Percentiles rank a stretch among this genome's conserved stretches.
Conservation (phyloP, 2,797 vertebrate species). For the Melanotaenia parkinsoni region DNA sequence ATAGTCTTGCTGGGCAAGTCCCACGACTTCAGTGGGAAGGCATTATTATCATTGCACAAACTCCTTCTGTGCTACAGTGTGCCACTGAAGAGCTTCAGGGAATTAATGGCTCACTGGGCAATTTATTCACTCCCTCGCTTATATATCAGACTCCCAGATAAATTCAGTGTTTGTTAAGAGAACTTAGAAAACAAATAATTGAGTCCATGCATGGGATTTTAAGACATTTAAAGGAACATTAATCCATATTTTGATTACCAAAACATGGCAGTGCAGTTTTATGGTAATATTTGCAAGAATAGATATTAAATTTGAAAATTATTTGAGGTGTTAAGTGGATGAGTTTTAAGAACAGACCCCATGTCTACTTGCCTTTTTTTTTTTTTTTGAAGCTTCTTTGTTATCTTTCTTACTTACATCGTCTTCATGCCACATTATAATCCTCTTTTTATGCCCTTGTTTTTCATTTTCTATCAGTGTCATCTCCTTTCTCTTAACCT, state of each 20-base stretch:
- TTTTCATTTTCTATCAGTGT: conserved; percentile 27
- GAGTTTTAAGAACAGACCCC: neutral
- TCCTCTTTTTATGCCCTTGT: conserved; percentile 3
- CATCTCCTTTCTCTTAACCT: conserved; percentile 14
- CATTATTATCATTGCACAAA: conserved; percentile 22
- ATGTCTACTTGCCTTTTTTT: neutral
- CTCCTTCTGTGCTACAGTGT: conserved; percentile 24
- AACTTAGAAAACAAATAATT: conserved; percentile 13
- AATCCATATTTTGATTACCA: neutral
- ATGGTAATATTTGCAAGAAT: neutral
- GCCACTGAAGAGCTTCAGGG: conserved; percentile 39
- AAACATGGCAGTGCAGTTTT: neutral
- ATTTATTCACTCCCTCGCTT: conserved; percentile 34
- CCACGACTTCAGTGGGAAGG: conserved; percentile 3
- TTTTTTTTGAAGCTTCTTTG: conserved; percentile 6
- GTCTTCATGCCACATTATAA: conserved; percentile 29
- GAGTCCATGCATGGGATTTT: conserved; percentile 13
- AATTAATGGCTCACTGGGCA: conserved; percentile 41
- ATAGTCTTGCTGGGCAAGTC: conserved; percentile 12
- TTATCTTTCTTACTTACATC: conserved; percentile 29
- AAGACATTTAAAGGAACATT: conserved; percentile 9
- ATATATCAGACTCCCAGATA: conserved; percentile 24
- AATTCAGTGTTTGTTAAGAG: conserved; percentile 7
- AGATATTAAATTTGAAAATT: neutral
- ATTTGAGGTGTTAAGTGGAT: neutral